Conservation (phyloP, 2,888 invertebrate genomes). For the Ormia ochracea region DNA sequence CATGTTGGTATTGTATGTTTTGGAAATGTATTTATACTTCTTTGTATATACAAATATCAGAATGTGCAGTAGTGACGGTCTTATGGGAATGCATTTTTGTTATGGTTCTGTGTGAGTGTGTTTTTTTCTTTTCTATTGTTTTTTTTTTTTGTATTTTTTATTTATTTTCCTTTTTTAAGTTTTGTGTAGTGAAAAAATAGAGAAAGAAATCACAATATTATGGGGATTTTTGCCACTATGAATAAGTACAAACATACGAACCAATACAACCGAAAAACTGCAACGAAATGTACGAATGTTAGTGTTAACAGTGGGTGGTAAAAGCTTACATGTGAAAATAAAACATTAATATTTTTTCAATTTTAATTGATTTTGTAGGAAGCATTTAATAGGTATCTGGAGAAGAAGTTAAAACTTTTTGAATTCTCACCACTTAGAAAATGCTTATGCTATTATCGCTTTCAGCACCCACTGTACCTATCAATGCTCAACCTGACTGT, state of each 20-base stretch:
- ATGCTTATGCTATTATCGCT: neutral
- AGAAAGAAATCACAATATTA: constrained; percentile 54
- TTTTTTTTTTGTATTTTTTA: constrained; percentile 14
- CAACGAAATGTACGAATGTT: constrained; percentile 5
- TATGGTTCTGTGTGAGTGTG: constrained; percentile 39
- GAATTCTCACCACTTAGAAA: neutral
- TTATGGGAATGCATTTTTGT: constrained; percentile 52
- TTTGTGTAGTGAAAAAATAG: constrained; percentile 40
- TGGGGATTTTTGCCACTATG: constrained; percentile 53
- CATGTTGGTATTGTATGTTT: constrained; percentile 5
- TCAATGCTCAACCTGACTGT: constrained; percentile 44
- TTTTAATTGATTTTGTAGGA: neutral
- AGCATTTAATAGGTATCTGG: neutral
- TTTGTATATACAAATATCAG: neutral
- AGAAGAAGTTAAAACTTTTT: too few relatives aligned
- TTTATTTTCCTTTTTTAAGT: constrained; percentile 24
- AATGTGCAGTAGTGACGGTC: constrained; percentile 36
- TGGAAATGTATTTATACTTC: constrained; percentile 21
- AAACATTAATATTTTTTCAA: neutral
- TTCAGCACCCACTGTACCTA: constrained; percentile 28
- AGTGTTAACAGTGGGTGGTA: constrained; percentile 23
- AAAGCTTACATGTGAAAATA: neutral
- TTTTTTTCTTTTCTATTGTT: too few relatives aligned
- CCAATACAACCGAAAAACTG: neutral
- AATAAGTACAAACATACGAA: constrained; percentile 20